phyloP scores from a whole-genome alignment of 2,797 vertebrate genomes.

The Adrianichthys oophorus region DNA sequence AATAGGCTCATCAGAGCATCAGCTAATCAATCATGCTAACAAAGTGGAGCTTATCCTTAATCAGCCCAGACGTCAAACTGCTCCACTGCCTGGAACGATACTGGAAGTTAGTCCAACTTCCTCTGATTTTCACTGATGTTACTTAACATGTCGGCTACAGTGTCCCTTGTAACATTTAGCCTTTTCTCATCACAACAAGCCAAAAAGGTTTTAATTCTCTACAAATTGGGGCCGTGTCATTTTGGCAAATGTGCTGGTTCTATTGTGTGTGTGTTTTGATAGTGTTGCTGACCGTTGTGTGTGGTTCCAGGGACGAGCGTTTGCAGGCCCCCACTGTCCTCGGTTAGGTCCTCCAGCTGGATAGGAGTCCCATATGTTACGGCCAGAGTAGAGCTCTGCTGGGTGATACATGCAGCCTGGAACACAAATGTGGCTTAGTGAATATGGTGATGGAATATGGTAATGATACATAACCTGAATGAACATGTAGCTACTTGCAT shows the following conservation, averaged over 20 bases:
- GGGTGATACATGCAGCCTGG: constrained; percentile 95
- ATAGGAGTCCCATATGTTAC: constrained; percentile 88
- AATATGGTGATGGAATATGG: not conserved
- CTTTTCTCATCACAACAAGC: no score
- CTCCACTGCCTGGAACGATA: constrained; percentile 34
- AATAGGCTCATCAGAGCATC: constrained; percentile 50
- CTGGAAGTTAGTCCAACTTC: constrained; percentile 13
- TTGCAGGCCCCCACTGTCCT: constrained; percentile 85
- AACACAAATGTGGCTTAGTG: constrained; percentile 24
- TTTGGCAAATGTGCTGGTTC: not conserved
- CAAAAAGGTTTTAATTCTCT: no score
- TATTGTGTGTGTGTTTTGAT: not conserved
- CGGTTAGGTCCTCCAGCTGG: constrained; percentile 84
- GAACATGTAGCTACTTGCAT: no score
- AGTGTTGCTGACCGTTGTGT: constrained; percentile 80
- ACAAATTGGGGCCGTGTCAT: not conserved
- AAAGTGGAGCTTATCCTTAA: constrained; percentile 35
- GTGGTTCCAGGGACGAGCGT: constrained; percentile 82
- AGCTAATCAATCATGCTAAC: constrained; percentile 33
- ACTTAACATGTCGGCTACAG: no score
- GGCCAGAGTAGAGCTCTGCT: constrained; percentile 90
- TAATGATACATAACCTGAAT: not conserved
- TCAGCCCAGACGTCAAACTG: constrained; percentile 33
- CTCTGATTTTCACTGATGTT: not conserved
- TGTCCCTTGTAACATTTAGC: no score